These are phyloP conservation scores for Drosophila melanosoma DNA, from an alignment of 2,888 invertebrate species.

Conservation along the genomic window DNA sequence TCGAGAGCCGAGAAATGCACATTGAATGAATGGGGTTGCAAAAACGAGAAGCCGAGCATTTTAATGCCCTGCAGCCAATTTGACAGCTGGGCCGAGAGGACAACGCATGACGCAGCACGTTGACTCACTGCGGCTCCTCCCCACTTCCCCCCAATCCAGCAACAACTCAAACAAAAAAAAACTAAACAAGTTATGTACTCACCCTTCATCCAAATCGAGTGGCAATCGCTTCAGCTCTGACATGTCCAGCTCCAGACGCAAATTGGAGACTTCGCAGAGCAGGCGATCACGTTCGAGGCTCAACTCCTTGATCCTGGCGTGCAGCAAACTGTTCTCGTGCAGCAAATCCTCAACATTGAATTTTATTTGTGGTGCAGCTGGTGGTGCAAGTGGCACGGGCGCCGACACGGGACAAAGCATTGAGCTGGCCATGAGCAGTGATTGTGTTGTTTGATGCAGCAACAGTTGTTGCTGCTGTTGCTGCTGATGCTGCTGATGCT, in stretches of 20 bases:
- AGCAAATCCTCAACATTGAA: slow-evolving; percentile 82
- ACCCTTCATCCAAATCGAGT: slow-evolving; percentile 82
- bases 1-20: slow-evolving; percentile 18
- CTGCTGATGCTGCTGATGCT: slow-evolving; percentile 53
- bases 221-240: slow-evolving; percentile 84
- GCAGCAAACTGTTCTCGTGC: slow-evolving; percentile 82
- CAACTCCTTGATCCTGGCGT: slow-evolving; percentile 82
- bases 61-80: slow-evolving; percentile 54
- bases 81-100: slow-evolving; percentile 58
- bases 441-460: slow-evolving; percentile 83
- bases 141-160: not conserved
- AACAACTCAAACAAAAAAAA: slow-evolving; percentile 1
- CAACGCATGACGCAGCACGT: slow-evolving; percentile 49
- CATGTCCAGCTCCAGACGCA: slow-evolving; percentile 85
- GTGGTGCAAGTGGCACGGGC: slow-evolving; percentile 21
- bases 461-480: slow-evolving; percentile 60
- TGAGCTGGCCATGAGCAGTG: slow-evolving; percentile 82
- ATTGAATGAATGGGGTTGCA: slow-evolving; percentile 70
- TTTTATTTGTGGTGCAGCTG: slow-evolving; percentile 34
- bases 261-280: slow-evolving; percentile 84
- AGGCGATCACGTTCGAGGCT: slow-evolving; percentile 83
- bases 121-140: slow-evolving; percentile 51
- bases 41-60: slow-evolving; percentile 61
- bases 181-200: slow-evolving; percentile 56
- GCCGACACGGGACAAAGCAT: slow-evolving; percentile 63